A percentile compares a stretch with the other conserved stretches of the same genome.
These are phyloP conservation scores for Acrossocheilus fasciatus DNA, from an alignment of 2,797 vertebrate genomes.

Conservation along the genomic window DNA sequence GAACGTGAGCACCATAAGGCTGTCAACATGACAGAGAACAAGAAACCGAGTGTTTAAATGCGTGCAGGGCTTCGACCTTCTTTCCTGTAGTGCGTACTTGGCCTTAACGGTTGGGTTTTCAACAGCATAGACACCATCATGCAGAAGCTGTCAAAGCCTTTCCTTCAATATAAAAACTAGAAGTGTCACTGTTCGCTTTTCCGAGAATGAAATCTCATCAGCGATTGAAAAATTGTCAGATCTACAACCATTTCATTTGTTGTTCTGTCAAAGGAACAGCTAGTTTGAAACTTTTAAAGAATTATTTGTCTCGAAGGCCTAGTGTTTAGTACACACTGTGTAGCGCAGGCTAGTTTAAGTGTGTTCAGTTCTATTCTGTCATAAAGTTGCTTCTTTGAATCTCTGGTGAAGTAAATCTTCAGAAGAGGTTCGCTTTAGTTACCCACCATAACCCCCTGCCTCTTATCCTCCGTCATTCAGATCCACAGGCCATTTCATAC, in stretches of 20 bases:
- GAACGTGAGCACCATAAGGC: background rate
- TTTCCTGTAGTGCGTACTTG: background rate
- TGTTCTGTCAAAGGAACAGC: background rate
- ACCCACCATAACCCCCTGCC: slow-evolving; percentile 46
- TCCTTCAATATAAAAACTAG: background rate
- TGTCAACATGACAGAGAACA: background rate
- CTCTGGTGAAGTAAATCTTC: slow-evolving; percentile 48
- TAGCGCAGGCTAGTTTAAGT: background rate
- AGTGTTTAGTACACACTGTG: slow-evolving; percentile 24
- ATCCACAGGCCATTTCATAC: slow-evolving; percentile 60
- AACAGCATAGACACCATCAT: background rate
- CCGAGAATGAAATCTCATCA: background rate
- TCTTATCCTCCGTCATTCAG: slow-evolving; percentile 31
- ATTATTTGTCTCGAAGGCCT: background rate
- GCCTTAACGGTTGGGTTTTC: background rate
- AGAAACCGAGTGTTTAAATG: background rate
- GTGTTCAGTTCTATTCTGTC: background rate
- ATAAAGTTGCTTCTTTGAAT: slow-evolving; percentile 41
- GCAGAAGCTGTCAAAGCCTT: slow-evolving; percentile 18
- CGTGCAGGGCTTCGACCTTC: background rate
- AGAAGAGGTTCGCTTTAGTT: slow-evolving; percentile 54
- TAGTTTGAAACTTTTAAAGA: background rate
- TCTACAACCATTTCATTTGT: background rate
- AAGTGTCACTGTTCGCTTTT: background rate
- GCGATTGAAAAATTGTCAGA: background rate